Evolutionary conservation across 2,797 vertebrate species (phyloP), one percentile per base, ranked within the genome.

Genomic region (Acanthurus tractus): DNA sequence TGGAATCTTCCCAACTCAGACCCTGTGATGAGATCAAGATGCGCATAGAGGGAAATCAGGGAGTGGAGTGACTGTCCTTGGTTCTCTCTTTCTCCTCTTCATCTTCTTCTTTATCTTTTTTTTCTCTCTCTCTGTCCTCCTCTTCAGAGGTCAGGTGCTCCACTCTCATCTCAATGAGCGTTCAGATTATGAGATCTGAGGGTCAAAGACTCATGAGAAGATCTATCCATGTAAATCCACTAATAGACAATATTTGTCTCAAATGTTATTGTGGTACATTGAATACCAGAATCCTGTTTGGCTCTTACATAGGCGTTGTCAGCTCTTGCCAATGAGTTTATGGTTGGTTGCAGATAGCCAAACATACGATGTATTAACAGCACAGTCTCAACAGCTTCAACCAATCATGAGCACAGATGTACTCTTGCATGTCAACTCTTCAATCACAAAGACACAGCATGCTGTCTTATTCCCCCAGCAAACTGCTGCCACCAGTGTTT

Each of bases 111-210:
- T 8, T 23, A 4, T 53, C 29, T 48, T 54, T 45, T 48, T 56
- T 45, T 22, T 38, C 4, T 40, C 18, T 49, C 63, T 68, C 55
- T 85, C 56, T 74, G 0, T 42, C 38, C 61, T 80, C 36, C 36
- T 15, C 12, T 71, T 64, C 66, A 75, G 82, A 90, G 87, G 82
- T 82, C 69, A 50, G 71, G 62, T 42, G 56, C 87, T 89, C 81
- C 75, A 59, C 70, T 82, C 75, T 53, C 53, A 11, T 84, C 92
- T 91, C 88, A 48, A 87, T 94, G 92, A 94, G 90, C 85, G 66
- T 91, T 89, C 55, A 93, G 91, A 93, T 94, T 93, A 94, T 95
- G 93, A 93, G 93, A 94, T 93, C 91, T 94, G 92, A 95, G 87
- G 93, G 89, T 89, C 70, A 67, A 52, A 71, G 59, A 77, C 50